Base-by-base conservation (phyloP, 1,140 invertebrate species). In the Notospermus geniculatus region DNA sequence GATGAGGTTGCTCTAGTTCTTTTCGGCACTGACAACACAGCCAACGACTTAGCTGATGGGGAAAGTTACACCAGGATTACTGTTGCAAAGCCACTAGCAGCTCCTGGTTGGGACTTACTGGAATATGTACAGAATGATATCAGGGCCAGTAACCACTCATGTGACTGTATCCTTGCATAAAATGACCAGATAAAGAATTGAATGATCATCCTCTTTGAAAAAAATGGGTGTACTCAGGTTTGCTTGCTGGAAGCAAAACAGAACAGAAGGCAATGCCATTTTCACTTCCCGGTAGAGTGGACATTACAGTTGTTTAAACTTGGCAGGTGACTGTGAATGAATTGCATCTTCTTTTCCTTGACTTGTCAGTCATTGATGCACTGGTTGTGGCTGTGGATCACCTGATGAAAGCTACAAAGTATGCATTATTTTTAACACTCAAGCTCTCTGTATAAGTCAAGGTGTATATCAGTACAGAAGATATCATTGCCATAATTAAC, bases 1-100 rank as follows among this genome's bases (percentile, higher is more conserved):
- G 84, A 85, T 75, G 80, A 83, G 68, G 65, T 85, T 19, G 80
- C 77, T 22, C 60, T 85, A 23, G 69, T 84, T 15, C 59, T 84
- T 56, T 78, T 82, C 73, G 83, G 83, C 1, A 80, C 82, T n/a
- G 59, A 72, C 27, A 76, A 77, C 13, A 84, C 82, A 13, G 72
- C 76, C n/a, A 85, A 84, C 64, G 73, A 76, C 2, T 64, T 85
- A 27, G 76, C 76, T n/a, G 72, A 75, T 54, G 79, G 68, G 23
- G 71, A 72, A 28, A 68, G 74, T 50, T 85, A 83, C 68, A 61
- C 76, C 57, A 73, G 84, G 60, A 79, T 85, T 25, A 76, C 69
- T 23, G 69, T 83, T n/a, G 71, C 69, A 4, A 63, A 69, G 46
- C 67, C 71, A 19, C 68, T 84, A 27, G 72, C 69, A 13, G 60